A percentile compares a stretch with the other conserved stretches of the same genome.
phyloP scores from a whole-genome alignment of 2,888 invertebrate genomes.

The Rhamphomyia laevipes region DNA sequence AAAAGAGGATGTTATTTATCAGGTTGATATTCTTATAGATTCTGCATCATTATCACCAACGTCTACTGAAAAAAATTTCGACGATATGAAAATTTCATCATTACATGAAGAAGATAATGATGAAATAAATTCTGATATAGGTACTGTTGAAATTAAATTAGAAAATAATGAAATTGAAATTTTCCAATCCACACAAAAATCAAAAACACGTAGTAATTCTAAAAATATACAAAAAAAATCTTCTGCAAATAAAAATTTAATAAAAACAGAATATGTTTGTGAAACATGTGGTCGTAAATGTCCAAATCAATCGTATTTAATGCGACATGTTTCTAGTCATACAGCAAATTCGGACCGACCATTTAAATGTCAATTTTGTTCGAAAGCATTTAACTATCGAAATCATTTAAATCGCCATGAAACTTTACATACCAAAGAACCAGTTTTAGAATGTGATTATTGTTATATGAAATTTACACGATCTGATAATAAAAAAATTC shows the following conservation, averaged over 20 bases:
- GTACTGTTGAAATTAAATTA: background rate
- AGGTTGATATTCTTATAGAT: too few species aligned
- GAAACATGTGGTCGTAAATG: slow-evolving; percentile 3
- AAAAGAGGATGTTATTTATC: background rate
- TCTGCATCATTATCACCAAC: too few species aligned
- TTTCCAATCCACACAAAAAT: too few species aligned
- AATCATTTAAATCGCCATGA: slow-evolving; percentile 5
- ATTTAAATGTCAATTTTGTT: slow-evolving; percentile 5
- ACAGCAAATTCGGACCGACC: background rate
- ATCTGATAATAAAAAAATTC: background rate
- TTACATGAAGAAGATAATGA: background rate
- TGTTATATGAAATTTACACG: slow-evolving; percentile 3
- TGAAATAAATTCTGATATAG: background rate
- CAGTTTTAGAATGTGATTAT: slow-evolving; percentile 2
- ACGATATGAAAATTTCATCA: too few species aligned
- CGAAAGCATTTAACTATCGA: slow-evolving; percentile 4
- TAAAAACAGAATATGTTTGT: background rate
- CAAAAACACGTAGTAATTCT: background rate
- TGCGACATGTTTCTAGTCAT: slow-evolving; percentile 3
- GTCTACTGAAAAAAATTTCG: too few species aligned
- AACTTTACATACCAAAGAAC: background rate
- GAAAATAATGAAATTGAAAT: background rate
- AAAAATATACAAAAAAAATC: background rate
- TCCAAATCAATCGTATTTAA: slow-evolving; percentile 3
- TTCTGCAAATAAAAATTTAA: background rate